Conservation (phyloP, 2,888 invertebrate genomes). For the Halocaridina rubra region DNA sequence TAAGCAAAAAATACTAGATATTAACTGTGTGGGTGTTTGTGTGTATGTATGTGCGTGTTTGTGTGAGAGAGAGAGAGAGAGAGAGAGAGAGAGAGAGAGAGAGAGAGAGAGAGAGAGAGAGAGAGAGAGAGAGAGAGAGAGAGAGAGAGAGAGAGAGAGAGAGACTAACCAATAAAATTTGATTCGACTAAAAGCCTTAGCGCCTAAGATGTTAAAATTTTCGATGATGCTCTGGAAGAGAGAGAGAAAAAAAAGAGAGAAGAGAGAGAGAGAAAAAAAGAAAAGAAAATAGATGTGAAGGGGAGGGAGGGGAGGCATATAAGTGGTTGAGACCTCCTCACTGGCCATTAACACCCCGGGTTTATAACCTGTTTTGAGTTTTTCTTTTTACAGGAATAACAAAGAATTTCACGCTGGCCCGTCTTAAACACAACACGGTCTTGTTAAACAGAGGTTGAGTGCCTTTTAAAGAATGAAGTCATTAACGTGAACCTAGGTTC, state of each 20-base stretch:
- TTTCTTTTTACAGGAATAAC: constrained; percentile 23
- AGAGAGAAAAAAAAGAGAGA: too few relatives aligned
- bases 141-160: too few relatives aligned
- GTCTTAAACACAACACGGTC: constrained; percentile 28
- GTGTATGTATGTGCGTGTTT: too few relatives aligned
- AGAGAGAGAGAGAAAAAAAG: too few relatives aligned
- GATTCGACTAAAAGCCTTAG: neutral
- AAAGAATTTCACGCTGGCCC: constrained; percentile 35
- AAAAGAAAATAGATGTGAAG: neutral
- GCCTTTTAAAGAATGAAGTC: constrained; percentile 53
- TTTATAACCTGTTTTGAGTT: constrained; percentile 15
- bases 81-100: too few relatives aligned
- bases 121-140: too few relatives aligned
- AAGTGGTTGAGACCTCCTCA: neutral
- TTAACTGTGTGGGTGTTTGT: too few relatives aligned
- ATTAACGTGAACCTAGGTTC: constrained; percentile 34
- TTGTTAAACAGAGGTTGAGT: constrained; percentile 41
- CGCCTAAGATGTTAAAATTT: neutral
- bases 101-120: too few relatives aligned
- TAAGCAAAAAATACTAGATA: too few relatives aligned
- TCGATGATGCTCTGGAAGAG: neutral
- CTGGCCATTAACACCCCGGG: constrained; percentile 10
- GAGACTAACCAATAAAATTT: too few relatives aligned
- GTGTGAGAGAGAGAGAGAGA: too few relatives aligned
- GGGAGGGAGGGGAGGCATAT: neutral